phyloP scores from a whole-genome alignment of 2,113 vertebrate genomes.

The Scomber japonicus region DNA sequence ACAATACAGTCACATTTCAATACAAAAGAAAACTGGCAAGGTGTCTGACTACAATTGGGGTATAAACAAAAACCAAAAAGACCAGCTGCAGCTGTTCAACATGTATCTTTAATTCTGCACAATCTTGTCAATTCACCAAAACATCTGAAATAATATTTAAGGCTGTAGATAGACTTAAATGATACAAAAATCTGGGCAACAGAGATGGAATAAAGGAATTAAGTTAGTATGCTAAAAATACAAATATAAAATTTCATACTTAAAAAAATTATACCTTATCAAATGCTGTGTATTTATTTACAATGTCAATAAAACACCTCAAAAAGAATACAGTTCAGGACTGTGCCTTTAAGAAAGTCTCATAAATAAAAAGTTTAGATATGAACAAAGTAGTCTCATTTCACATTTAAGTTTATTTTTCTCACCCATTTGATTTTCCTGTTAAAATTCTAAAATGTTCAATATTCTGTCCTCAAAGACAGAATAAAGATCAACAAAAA shows the following conservation, averaged over 20 bases:
- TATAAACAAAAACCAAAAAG: neutral
- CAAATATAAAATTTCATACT: conserved; percentile 84
- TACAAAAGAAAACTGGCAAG: neutral
- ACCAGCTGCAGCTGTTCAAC: conserved; percentile 27
- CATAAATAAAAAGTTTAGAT: conserved; percentile 83
- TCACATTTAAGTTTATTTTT: conserved; percentile 75
- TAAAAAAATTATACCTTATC: conserved; percentile 81
- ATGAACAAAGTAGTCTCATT: conserved; percentile 79
- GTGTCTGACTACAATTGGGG: neutral
- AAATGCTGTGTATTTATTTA: conserved; percentile 82
- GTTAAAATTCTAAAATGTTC: conserved; percentile 40
- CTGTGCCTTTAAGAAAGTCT: conserved; percentile 64
- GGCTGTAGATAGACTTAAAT: conserved; percentile 74
- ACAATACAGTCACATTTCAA: neutral
- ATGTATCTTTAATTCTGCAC: conserved; percentile 73
- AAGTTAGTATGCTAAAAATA: conserved; percentile 86
- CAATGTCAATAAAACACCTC: conserved; percentile 76
- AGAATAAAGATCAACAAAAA: conserved; percentile 3
- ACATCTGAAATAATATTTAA: conserved; percentile 76
- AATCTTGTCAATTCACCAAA: conserved; percentile 69
- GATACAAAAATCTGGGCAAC: conserved; percentile 68
- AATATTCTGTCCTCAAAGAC: conserved; percentile 39
- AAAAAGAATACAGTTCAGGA: conserved; percentile 71
- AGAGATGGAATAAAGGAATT: conserved; percentile 74
- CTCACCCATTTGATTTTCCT: conserved; percentile 55